phyloP scores from a whole-genome alignment of 1,140 invertebrate genomes.

The Micrasema minimum region DNA sequence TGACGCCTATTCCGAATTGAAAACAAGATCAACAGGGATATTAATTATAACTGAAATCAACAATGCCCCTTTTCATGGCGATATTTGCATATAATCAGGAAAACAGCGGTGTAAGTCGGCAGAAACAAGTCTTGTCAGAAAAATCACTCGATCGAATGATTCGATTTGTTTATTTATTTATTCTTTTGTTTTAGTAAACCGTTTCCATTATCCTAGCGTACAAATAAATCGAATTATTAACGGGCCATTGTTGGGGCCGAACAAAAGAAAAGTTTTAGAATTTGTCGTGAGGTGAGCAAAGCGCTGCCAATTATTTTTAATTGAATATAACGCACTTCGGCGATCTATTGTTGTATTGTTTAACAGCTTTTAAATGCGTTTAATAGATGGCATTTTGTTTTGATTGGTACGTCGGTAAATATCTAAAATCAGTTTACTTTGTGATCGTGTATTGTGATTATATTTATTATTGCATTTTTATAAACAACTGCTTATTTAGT shows the following conservation, averaged over 20 bases:
- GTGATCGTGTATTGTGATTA: too few relatives aligned
- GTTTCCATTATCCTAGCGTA: conserved; percentile 37
- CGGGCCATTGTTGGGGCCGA: conserved; percentile 37
- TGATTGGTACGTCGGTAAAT: conserved; percentile 5
- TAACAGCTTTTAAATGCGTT: conserved; percentile 24
- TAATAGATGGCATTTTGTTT: conserved; percentile 38
- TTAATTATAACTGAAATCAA: background rate
- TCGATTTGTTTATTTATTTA: conserved; percentile 31
- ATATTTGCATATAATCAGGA: background rate
- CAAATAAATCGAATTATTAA: conserved; percentile 45
- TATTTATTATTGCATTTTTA: too few relatives aligned
- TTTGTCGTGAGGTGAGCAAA: conserved; percentile 37
- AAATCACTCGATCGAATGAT: conserved; percentile 32
- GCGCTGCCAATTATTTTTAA: conserved; percentile 45
- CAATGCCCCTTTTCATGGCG: background rate
- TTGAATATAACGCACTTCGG: conserved; percentile 32
- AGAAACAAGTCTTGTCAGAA: conserved; percentile 9
- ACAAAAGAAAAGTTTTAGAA: conserved; percentile 39
- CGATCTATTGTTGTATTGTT: conserved; percentile 39
- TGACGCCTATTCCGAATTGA: conserved; percentile 13
- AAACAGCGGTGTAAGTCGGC: conserved; percentile 1
- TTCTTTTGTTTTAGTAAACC: conserved; percentile 19
- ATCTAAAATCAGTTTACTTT: background rate
- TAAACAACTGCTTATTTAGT: too few relatives aligned
- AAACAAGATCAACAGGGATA: background rate